Base-by-base conservation (phyloP, 2,113 vertebrate species). In the Erythrolamprus reginae region DNA sequence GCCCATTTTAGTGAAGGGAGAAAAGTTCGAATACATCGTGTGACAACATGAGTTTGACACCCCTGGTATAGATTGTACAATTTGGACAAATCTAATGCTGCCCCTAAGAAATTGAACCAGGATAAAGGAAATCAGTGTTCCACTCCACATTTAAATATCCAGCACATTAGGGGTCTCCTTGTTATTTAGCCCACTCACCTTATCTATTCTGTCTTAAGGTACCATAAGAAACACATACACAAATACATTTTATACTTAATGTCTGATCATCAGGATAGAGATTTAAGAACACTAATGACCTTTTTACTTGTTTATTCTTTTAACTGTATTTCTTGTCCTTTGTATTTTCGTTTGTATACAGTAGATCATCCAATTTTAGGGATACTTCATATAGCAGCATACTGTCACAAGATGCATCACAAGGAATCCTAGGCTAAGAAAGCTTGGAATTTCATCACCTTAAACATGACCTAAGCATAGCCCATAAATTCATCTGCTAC, bases 1-100 rank as follows among this genome's bases (percentile, higher is more conserved):
- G 13, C 13, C 51, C 13, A 51, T 51, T 51, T 51, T 15, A 51
- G 13, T 2, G 3, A 51, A 51, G 51, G 12, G 13, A 0, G 3
- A 3, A 3, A 51, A 15, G 13, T 51, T 13, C 13, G 0, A 10
- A 13, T 51, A 51, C 13, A 1, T 51, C 51, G 15, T 2, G 0
- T 51, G 51, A 51, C 3, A 3, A 12, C 50, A 2, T 51, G 50
- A 13, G 50, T 51, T 51, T 51, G 51, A 51, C 12, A 51, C 51
- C 51, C 50, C 51, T 51, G 51, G 33, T 17, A 77, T 19, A 38
- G 2, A 9, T 17, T 77, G 33, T 21, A 21, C 33, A 77, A 15
- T 42, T 38, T 38, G 15, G 5, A 38, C 2, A 77, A 77, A 17
- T 21, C 70, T 77, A 77, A 77, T 38, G 33, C 38, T 77, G 33